Conservation (phyloP, 2,113 vertebrate species). For the Clarias macrocephalus region DNA sequence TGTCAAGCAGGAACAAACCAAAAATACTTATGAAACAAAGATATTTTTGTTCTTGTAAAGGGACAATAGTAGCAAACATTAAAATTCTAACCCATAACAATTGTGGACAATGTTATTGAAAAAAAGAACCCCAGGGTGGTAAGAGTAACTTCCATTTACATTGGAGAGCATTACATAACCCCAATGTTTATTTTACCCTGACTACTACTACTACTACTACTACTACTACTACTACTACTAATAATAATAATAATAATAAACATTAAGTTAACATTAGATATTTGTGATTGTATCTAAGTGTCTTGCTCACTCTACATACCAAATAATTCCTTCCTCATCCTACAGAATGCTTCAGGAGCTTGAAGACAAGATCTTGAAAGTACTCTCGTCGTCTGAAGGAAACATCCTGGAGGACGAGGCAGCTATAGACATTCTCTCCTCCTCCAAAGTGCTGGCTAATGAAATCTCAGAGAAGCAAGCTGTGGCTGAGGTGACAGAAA, state of each 20-base stretch:
- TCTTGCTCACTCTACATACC: not conserved
- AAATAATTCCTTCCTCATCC: conserved; percentile 9
- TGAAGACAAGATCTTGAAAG: conserved; percentile 90
- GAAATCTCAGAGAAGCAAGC: too few relatives aligned
- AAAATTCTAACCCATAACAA: not conserved
- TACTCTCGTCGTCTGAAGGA: conserved; percentile 87
- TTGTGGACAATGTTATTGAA: not conserved
- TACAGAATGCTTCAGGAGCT: conserved; percentile 86
- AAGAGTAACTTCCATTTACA: not conserved
- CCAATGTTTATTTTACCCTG: not conserved
- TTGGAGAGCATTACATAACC: too few relatives aligned
- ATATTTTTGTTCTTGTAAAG: not conserved
- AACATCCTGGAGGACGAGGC: conserved; percentile 93
- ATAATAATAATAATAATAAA: not conserved
- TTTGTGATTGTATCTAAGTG: not conserved
- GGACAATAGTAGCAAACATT: not conserved
- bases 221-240: not conserved
- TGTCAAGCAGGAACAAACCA: not conserved
- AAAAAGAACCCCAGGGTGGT: not conserved
- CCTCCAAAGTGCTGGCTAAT: too few relatives aligned
- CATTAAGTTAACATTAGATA: not conserved
- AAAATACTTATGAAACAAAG: too few relatives aligned
- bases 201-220: not conserved
- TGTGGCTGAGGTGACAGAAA: too few relatives aligned
- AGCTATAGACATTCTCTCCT: conserved; percentile 82